Conservation (phyloP, 2,113 vertebrate genomes). For the Mellivora capensis region DNA sequence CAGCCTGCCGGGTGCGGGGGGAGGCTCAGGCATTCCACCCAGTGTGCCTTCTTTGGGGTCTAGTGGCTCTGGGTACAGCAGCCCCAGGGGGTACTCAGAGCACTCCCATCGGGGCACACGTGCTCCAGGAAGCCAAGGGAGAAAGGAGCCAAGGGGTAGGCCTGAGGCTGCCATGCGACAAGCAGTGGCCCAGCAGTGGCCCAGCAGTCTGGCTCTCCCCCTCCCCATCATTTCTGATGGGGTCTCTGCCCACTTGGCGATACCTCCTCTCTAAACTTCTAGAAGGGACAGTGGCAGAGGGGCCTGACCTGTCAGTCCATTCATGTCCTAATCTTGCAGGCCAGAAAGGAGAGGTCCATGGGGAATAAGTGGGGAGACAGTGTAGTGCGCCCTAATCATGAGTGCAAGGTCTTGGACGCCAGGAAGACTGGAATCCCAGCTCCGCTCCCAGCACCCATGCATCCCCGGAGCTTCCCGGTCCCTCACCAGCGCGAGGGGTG, state of each 20-base stretch:
- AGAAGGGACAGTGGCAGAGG: neutral
- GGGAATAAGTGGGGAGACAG: neutral
- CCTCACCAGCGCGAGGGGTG: neutral
- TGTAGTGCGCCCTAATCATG: neutral
- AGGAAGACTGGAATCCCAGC: neutral
- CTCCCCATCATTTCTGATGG: neutral
- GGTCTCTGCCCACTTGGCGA: neutral
- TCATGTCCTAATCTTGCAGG: neutral
- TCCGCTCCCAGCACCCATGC: neutral
- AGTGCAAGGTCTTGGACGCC: neutral
- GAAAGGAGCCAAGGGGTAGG: neutral
- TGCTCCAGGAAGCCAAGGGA: neutral
- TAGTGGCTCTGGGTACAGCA: neutral
- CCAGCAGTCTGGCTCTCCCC: neutral
- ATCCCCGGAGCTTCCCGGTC: fast-evolving
- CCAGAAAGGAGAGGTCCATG: neutral
- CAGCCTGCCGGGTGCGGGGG: fast-evolving
- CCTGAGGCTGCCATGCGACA: neutral
- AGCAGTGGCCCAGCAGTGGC: neutral
- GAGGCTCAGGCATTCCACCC: too few relatives aligned
- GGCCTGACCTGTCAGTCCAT: neutral
- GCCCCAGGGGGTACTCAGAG: neutral
- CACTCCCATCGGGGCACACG: too few relatives aligned
- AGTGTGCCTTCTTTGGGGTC: fast-evolving
- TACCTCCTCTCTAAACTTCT: neutral